Conservation (phyloP, 92 coral and sea anemone genomes). For the Metridium senile region DNA sequence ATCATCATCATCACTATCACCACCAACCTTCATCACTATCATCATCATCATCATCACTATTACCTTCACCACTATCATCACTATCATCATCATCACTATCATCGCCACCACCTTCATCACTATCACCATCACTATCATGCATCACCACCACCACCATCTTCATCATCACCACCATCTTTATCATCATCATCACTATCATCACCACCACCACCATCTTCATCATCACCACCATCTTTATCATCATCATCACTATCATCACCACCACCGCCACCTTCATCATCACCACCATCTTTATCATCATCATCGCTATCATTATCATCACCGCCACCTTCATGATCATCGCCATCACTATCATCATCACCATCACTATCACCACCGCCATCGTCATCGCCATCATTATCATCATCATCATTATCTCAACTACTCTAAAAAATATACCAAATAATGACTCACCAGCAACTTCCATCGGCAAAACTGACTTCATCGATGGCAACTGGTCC, state of each 20-base stretch:
- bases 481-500: slow-evolving; percentile 57
- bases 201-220: background rate
- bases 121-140: too few species aligned
- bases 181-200: background rate
- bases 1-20: too few species aligned
- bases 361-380: background rate
- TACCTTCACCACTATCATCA: too few species aligned
- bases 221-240: background rate
- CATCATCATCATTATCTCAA: too few species aligned
- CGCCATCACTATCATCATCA: background rate
- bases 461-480: slow-evolving; percentile 52
- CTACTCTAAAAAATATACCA: too few species aligned
- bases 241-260: background rate
- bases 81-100: too few species aligned
- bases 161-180: too few species aligned
- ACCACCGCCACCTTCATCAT: background rate
- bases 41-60: too few species aligned
- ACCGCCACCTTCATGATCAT: background rate
- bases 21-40: too few species aligned
- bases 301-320: background rate
- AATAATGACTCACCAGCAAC: slow-evolving; percentile 23
- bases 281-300: background rate
- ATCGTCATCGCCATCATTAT: background rate
- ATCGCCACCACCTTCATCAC: too few species aligned
- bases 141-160: too few species aligned